Percentiles rank a stretch among this genome's conserved stretches.
phyloP scores from a whole-genome alignment of 2,888 invertebrate genomes.

The Stegophylla sp. region DNA sequence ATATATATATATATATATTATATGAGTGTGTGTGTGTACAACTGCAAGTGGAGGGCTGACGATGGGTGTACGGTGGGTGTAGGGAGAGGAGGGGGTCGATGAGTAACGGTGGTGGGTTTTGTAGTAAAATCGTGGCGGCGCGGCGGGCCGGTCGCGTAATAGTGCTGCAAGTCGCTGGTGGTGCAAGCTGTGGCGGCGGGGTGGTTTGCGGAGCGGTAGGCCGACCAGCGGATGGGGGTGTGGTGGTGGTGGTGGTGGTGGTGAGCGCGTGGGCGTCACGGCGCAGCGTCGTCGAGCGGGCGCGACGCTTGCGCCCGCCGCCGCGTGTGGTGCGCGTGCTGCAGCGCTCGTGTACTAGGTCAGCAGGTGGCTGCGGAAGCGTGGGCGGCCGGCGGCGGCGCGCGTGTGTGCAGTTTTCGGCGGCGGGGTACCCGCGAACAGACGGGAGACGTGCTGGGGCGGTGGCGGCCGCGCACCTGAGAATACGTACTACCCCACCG shows the following conservation, averaged over 20 bases:
- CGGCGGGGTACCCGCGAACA: not conserved
- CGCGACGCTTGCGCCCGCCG: not conserved
- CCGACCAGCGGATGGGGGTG: too few species aligned
- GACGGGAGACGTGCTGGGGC: not conserved
- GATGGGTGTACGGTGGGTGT: too few species aligned
- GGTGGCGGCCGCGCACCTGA: conserved; percentile 21
- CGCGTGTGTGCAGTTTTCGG: not conserved
- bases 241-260: not conserved
- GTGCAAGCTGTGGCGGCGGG: too few species aligned
- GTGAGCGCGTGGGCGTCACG: conserved; percentile 5
- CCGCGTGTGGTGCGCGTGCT: not conserved
- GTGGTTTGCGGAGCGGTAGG: too few species aligned
- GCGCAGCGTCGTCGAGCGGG: not conserved
- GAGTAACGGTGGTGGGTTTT: not conserved
- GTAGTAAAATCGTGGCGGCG: not conserved
- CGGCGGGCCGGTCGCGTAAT: too few species aligned
- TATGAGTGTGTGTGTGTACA: too few species aligned
- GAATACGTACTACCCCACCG: conserved; percentile 30
- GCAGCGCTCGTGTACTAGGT: too few species aligned
- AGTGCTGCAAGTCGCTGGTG: too few species aligned
- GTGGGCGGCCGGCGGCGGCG: not conserved
- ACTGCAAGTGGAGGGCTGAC: too few species aligned
- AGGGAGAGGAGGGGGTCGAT: too few species aligned
- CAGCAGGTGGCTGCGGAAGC: conserved; percentile 42
- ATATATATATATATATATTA: too few species aligned